Evolutionary conservation across 2,113 vertebrate genomes (phyloP).

Genomic region (Petrocephalus microphthalmus): DNA sequence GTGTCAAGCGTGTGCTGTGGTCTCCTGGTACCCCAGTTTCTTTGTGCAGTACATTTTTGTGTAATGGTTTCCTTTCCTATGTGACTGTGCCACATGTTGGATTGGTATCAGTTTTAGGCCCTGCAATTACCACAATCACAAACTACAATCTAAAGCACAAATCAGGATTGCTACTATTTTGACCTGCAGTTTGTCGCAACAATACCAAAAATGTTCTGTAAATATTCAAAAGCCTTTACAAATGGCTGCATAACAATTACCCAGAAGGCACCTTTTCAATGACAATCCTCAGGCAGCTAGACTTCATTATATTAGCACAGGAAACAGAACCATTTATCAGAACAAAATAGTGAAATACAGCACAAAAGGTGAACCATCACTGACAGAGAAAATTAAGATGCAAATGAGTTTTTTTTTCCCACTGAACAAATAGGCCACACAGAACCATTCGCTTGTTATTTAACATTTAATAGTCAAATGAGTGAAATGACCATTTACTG

Average conservation of each 20-base stretch:
- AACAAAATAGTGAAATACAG: background rate
- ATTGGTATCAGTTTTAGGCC: background rate
- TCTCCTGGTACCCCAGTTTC: background rate
- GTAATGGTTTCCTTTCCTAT: background rate
- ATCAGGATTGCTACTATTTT: background rate
- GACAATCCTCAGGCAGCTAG: background rate
- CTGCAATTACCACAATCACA: background rate
- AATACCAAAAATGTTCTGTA: background rate
- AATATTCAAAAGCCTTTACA: background rate
- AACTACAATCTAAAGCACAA: background rate
- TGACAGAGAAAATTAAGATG: background rate
- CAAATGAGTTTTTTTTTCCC: background rate
- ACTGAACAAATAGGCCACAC: background rate
- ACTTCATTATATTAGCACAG: background rate
- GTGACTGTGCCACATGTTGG: background rate
- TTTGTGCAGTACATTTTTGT: background rate
- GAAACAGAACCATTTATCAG: background rate
- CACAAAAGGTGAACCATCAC: background rate
- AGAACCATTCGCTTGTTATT: background rate
- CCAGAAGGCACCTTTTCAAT: background rate
- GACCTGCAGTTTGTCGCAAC: background rate
- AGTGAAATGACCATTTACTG: background rate
- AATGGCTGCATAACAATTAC: conserved; percentile 5
- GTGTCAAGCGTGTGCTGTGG: background rate
- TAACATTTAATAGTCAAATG: conserved; percentile 15